phyloP scores from a whole-genome alignment of 2,113 vertebrate genomes.

The Silurus meridionalis region DNA sequence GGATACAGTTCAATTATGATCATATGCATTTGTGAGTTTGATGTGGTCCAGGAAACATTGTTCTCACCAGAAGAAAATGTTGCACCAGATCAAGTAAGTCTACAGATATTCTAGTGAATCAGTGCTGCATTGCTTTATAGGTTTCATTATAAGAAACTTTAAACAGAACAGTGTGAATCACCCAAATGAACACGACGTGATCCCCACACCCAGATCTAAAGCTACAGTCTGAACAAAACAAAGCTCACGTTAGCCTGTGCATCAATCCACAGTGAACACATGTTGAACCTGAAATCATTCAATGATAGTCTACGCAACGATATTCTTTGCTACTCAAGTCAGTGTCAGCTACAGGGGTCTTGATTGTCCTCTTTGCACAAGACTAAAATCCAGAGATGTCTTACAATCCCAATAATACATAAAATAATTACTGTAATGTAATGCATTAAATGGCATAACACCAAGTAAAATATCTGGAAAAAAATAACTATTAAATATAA shows the following conservation, averaged over 20 bases:
- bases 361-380: constrained; percentile 4
- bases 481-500: constrained; percentile 65
- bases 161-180: neutral
- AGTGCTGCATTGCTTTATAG: neutral
- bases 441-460: constrained; percentile 56
- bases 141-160: neutral
- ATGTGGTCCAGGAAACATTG: neutral
- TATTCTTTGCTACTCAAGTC: neutral
- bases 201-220: neutral
- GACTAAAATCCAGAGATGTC: constrained; percentile 1
- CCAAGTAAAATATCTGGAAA: constrained; percentile 61
- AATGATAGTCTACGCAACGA: neutral
- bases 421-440: constrained; percentile 48
- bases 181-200: neutral
- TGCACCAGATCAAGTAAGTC: neutral
- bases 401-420: constrained; percentile 49
- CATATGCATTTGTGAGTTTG: neutral
- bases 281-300: neutral
- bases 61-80: neutral
- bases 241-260: neutral
- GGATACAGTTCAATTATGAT: neutral
- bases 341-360: constrained; percentile 2
- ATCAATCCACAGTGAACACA: neutral
- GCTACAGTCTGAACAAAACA: neutral
- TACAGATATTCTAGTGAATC: neutral